Base-by-base conservation (phyloP, 2,797 vertebrate species). In the Sebastes cheni region DNA sequence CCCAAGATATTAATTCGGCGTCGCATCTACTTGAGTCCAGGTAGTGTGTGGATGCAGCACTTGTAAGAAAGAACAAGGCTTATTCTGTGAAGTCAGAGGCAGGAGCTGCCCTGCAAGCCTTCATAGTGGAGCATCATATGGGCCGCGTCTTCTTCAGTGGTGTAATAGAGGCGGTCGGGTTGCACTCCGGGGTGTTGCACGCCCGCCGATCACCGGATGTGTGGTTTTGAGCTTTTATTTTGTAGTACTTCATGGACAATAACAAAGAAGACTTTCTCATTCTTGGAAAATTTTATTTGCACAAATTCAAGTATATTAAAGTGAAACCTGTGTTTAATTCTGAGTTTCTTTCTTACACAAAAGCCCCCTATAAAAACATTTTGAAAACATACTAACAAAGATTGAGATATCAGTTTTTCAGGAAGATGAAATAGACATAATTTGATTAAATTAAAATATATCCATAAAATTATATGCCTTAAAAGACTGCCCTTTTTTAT, bases 21-120 rank as follows among this genome's bases (percentile, higher is more conserved):
- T 91, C 86, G 93, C 93, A 94, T 95, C 94, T 95, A 94, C 91
- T 93, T 94, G 80, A 89, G 89, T 88, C 90, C 84, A 85, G 82
- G 79, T 23, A 50, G 69, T 23, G 36, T 39, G 36, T 13, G 82
- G 88, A 88, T 72, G 86, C 56, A 86, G 86, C 83, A 23, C 83
- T 82, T 90, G 73, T 75, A 58, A 60, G 84, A 87, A 88, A 42
- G 76, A 81, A 89, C 80, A 86, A 90, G 59, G 67, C 76, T 91
- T 92, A 92, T 81, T 92, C 73, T 88, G 84, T 91, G 13, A 89
- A 89, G 73, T 83, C 85, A 85, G 75, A 84, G 86, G 91, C 92
- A 91, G 80, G 77, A 74, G 61, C 82, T 94, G 89, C 93, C 91
- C 89, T 61, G 79, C 22, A 75, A 86, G 92, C 90, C 94, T 86